Conservation (phyloP, 2,113 vertebrate species). For the Silurus asotus region DNA sequence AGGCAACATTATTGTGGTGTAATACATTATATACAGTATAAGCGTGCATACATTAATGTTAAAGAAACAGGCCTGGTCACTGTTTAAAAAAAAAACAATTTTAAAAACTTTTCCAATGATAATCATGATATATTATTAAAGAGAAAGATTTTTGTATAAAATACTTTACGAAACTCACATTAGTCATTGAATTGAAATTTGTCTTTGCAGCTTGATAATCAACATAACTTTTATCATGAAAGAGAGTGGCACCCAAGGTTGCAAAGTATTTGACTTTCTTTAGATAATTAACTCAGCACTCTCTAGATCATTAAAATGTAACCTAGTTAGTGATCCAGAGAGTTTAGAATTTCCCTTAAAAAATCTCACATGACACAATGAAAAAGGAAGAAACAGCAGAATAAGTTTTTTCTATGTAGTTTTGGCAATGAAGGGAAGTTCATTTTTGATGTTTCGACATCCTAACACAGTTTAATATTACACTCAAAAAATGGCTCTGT, state of each 20-base stretch:
- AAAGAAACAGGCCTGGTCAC: neutral
- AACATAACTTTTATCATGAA: neutral
- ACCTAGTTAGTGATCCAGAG: slow-evolving; percentile 4
- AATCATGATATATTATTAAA: neutral
- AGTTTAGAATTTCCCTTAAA: neutral
- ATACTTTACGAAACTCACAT: neutral
- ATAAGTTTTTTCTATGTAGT: neutral
- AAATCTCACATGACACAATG: neutral
- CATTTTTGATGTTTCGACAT: neutral
- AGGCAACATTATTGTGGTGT: neutral
- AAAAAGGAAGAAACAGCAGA: neutral
- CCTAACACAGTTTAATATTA: neutral
- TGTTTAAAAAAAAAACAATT: neutral
- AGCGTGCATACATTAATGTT: neutral
- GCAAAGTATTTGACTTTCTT: neutral
- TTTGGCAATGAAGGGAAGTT: neutral
- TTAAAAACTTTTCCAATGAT: neutral
- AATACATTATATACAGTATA: too few relatives aligned
- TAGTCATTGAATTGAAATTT: neutral
- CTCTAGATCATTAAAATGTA: slow-evolving; percentile 4
- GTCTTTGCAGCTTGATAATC: neutral
- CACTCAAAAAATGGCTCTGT: neutral
- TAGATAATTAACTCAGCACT: neutral
- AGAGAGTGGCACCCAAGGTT: neutral
- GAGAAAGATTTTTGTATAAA: neutral